These are phyloP conservation scores for Loris lydekkerianus DNA, from an alignment of 2,797 vertebrate genomes.

Conservation along the genomic window DNA sequence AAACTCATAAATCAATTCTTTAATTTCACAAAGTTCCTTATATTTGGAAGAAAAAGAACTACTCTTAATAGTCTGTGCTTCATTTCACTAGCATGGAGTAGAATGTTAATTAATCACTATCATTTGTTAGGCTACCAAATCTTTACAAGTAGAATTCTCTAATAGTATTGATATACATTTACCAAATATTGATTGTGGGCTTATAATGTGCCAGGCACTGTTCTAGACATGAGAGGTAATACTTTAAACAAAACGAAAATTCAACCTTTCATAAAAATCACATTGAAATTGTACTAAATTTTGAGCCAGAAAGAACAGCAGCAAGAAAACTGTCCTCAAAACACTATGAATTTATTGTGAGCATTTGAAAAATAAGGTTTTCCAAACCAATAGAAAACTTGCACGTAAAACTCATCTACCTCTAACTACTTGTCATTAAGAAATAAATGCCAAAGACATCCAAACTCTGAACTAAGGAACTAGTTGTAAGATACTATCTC, in stretches of 20 bases:
- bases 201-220: background rate
- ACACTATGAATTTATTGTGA: background rate
- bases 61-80: background rate
- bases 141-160: conserved; percentile 17
- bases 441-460: background rate
- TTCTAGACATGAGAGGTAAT: background rate
- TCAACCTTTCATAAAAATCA: background rate
- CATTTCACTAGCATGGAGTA: background rate
- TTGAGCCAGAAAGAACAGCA: background rate
- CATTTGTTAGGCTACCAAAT: background rate
- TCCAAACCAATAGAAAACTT: background rate
- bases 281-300: background rate
- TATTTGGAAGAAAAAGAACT: background rate
- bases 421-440: background rate
- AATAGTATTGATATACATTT: background rate
- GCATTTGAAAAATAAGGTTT: background rate
- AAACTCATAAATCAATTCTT: background rate
- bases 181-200: background rate
- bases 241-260: background rate
- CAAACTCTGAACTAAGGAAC: background rate
- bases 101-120: background rate
- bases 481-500: background rate
- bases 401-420: background rate
- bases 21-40: conserved; percentile 40
- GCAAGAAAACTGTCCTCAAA: conserved; percentile 16